Conservation (phyloP, 2,888 invertebrate species). For the Chironomus riparius region DNA sequence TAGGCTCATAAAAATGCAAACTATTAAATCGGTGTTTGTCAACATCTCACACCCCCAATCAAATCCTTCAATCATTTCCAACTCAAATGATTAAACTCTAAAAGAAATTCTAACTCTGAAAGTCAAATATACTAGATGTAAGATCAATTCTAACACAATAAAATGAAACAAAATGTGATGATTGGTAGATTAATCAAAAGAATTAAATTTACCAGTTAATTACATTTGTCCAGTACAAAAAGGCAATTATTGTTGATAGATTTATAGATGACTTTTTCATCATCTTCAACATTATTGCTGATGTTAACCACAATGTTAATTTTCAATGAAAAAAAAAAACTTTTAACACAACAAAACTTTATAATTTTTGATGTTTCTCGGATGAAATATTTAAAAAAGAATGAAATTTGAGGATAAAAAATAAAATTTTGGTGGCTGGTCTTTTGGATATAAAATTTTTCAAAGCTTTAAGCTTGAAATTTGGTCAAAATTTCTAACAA, state of each 20-base stretch:
- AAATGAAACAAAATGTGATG: constrained; percentile 15
- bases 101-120: background rate
- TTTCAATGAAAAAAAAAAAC: background rate
- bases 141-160: background rate
- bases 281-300: background rate
- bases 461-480: background rate
- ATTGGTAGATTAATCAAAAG: background rate
- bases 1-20: too few species aligned
- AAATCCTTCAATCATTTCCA: too few species aligned
- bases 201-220: background rate
- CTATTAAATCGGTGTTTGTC: too few species aligned
- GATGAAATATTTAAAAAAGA: too few species aligned
- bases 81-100: background rate
- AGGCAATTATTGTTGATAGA: constrained; percentile 3
- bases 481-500: background rate
- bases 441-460: too few species aligned
- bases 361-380: background rate
- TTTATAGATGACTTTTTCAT: background rate
- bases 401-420: too few species aligned
- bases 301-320: constrained; percentile 18
- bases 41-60: too few species aligned
- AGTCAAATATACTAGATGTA: background rate
- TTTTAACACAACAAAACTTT: constrained; percentile 1
- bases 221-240: constrained; percentile 27
- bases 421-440: too few species aligned